phyloP scores from a whole-genome alignment of 2,888 invertebrate species.

The Aproaerema taeniolella region DNA sequence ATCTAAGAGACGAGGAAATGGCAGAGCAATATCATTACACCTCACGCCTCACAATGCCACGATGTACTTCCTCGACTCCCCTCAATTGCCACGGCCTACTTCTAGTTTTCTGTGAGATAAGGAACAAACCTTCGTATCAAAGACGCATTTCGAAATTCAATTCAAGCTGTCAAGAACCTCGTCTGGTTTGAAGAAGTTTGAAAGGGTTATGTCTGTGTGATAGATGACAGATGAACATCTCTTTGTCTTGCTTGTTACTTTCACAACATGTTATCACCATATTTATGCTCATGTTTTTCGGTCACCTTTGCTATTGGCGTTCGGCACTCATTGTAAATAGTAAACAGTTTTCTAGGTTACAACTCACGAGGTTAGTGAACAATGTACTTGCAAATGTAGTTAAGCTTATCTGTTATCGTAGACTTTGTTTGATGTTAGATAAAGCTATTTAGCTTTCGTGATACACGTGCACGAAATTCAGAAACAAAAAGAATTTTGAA shows the following conservation, averaged over 20 bases:
- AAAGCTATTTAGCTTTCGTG: slow-evolving; percentile 38
- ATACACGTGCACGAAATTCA: slow-evolving; percentile 8
- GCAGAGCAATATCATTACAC: slow-evolving; percentile 53
- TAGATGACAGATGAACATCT: slow-evolving; percentile 20
- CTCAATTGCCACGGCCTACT: slow-evolving; percentile 35
- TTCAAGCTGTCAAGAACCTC: slow-evolving; percentile 20
- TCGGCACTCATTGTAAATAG: too few species aligned
- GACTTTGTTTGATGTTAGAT: slow-evolving; percentile 50
- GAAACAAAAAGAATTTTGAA: not conserved
- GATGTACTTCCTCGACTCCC: slow-evolving; percentile 39
- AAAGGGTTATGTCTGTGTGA: slow-evolving; percentile 11
- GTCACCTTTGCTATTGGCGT: too few species aligned
- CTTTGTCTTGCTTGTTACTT: slow-evolving; percentile 14
- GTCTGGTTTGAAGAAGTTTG: slow-evolving; percentile 17
- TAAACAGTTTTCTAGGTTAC: slow-evolving; percentile 8
- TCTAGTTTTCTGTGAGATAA: slow-evolving; percentile 23
- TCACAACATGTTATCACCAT: slow-evolving; percentile 6
- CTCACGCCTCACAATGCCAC: slow-evolving; percentile 45
- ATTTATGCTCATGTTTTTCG: not conserved
- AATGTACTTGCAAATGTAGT: slow-evolving; percentile 36
- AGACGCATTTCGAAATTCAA: slow-evolving; percentile 22
- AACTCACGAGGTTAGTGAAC: slow-evolving; percentile 15
- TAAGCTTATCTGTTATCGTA: slow-evolving; percentile 52
- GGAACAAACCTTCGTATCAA: slow-evolving; percentile 22
- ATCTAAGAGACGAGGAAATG: slow-evolving; percentile 50